Evolutionary conservation across 2,797 vertebrate genomes (phyloP).

Genomic region (Triplophysa bombifrons): DNA sequence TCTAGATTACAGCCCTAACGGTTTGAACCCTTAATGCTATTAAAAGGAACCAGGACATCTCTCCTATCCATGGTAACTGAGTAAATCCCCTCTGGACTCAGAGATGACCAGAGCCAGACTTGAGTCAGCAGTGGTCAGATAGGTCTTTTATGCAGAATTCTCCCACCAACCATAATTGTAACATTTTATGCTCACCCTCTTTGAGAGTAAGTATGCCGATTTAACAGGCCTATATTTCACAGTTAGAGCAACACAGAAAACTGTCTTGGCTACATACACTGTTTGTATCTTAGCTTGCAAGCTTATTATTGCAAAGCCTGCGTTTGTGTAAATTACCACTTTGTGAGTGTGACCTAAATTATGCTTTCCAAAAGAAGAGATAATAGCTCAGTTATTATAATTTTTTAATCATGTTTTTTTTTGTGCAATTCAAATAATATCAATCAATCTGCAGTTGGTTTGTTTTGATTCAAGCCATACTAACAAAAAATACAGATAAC

Average conservation of each 20-base stretch:
- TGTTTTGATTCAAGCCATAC: no score
- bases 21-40: conserved; percentile 73
- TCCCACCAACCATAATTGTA: conserved; percentile 9
- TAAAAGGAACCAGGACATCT: conserved; percentile 73
- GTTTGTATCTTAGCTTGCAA: conserved; percentile 4
- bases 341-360: background rate
- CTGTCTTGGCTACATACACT: background rate
- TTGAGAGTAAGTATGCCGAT: background rate
- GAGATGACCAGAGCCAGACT: conserved; percentile 50
- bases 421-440: no score
- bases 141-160: conserved; percentile 4
- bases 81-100: conserved; percentile 50
- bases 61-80: conserved; percentile 65
- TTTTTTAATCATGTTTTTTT: no score
- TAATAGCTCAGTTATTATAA: no score
- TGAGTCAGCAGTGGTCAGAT: conserved; percentile 46
- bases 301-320: background rate
- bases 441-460: no score
- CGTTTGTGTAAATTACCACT: conserved; percentile 3
- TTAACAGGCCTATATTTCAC: conserved; percentile 8
- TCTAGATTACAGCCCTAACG: conserved; percentile 72
- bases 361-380: no score
- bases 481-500: no score
- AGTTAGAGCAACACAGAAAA: background rate
- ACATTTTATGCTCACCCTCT: background rate